These are phyloP conservation scores for Idris sp. DNA, from an alignment of 1,140 invertebrate genomes.

Conservation along the genomic window DNA sequence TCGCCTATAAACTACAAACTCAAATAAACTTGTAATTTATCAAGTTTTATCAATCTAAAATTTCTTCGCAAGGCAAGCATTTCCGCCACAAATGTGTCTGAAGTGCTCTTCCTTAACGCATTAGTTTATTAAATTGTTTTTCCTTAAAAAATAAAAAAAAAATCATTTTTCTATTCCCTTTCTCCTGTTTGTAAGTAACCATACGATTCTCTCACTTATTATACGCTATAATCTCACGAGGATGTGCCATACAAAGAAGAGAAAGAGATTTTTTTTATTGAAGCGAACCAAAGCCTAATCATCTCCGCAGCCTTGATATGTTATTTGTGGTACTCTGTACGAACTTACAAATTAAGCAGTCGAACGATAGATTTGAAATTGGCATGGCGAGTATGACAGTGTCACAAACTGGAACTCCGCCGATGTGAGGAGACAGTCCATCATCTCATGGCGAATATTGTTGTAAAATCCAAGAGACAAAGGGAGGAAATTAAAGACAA, in stretches of 20 bases:
- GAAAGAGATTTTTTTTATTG: slow-evolving; percentile 41
- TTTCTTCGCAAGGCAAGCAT: slow-evolving; percentile 50
- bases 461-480: slow-evolving; percentile 15
- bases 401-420: slow-evolving; percentile 58
- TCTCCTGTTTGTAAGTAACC: slow-evolving; percentile 53
- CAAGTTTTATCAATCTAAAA: slow-evolving; percentile 3
- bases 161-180: slow-evolving; percentile 23
- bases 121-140: slow-evolving; percentile 22
- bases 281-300: slow-evolving; percentile 62
- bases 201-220: slow-evolving; percentile 54
- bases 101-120: slow-evolving; percentile 33
- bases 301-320: slow-evolving; percentile 54
- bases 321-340: slow-evolving; percentile 60
- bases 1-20: slow-evolving; percentile 25
- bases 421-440: slow-evolving; percentile 36
- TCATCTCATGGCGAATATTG: slow-evolving; percentile 29
- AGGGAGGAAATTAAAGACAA: slow-evolving; percentile 1
- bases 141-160: slow-evolving; percentile 26
- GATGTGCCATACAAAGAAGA: slow-evolving; percentile 57
- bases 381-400: slow-evolving; percentile 64
- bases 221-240: slow-evolving; percentile 62
- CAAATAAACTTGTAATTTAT: neutral
- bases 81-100: slow-evolving; percentile 18
- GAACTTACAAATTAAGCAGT: slow-evolving; percentile 62
- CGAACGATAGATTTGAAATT: slow-evolving; percentile 64